These are phyloP conservation scores for Camponotus pennsylvanicus DNA, from an alignment of 1,140 invertebrate genomes.

Conservation along the genomic window DNA sequence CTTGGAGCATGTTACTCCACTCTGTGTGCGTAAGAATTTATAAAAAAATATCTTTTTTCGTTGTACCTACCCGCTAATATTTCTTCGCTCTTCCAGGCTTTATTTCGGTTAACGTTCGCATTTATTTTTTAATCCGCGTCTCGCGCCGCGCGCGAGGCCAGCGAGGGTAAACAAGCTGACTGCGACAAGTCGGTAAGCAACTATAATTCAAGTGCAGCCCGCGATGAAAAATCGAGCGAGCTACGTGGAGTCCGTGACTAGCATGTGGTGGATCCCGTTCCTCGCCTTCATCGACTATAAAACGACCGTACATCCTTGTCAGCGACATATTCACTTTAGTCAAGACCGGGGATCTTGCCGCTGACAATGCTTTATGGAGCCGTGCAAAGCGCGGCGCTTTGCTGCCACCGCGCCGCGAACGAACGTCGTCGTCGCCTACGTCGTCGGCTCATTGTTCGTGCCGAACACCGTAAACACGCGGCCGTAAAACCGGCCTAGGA, in stretches of 20 bases:
- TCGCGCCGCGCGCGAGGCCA: too few species aligned
- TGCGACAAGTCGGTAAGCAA: neutral
- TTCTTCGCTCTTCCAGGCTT: neutral
- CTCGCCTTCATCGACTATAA: constrained; percentile 57
- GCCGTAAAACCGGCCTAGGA: constrained; percentile 55
- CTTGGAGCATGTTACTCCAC: neutral
- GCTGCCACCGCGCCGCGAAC: constrained; percentile 19
- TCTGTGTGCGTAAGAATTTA: neutral
- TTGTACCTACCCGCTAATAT: neutral
- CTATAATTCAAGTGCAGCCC: constrained; percentile 33
- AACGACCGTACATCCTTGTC: constrained; percentile 68
- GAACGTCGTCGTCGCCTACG: constrained; percentile 39
- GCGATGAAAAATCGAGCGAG: constrained; percentile 54
- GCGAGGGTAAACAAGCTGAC: constrained; percentile 26
- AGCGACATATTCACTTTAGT: constrained; percentile 64
- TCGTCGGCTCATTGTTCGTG: constrained; percentile 36
- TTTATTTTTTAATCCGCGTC: constrained; percentile 18
- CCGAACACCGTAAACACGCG: constrained; percentile 34
- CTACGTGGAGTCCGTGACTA: constrained; percentile 50
- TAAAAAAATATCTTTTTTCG: neutral
- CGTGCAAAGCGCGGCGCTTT: constrained; percentile 41
- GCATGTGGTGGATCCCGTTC: constrained; percentile 37
- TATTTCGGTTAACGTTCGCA: neutral
- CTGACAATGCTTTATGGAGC: constrained; percentile 69
- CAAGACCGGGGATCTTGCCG: constrained; percentile 55